Base-by-base conservation (phyloP, 2,888 invertebrate genomes). In the Machimus atricapillus region DNA sequence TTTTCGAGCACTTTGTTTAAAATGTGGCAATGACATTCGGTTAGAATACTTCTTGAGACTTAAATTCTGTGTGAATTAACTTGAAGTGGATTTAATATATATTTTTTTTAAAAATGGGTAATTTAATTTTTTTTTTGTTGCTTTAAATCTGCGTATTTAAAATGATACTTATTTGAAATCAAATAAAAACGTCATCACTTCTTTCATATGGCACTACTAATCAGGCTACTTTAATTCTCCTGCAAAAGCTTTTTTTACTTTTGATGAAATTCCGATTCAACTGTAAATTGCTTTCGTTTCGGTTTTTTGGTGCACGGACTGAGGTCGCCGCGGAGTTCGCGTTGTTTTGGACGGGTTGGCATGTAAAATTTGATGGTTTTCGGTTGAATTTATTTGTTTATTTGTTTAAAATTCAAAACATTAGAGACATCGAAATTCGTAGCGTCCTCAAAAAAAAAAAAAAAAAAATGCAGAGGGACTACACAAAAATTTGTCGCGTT, bases 401-500 rank as follows among this genome's bases (percentile, higher is more conserved):
- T n/a, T n/a, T n/a, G n/a, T n/a, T n/a, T 7, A 52, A 76, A 76
- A 76, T 76, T 76, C 19, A 12, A 66, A 23, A 9, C 23, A 3
- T 66, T 12, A 23, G 8, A 66, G 27, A 27, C 14, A 14, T 14
- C 43, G 16, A 46, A 46, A 46, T 16, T 23, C 23, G 23, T 12
- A 23, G 66, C 3, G 58, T 8, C 5, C 40, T 19, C 16, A 78
- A 43, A n/a, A n/a, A n/a, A n/a, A n/a, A n/a, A n/a, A n/a, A n/a
- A n/a, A n/a, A n/a, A n/a, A n/a, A n/a, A 77, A 88, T 88, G 88
- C 87, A 87, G 66, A 81, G 77, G 46, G 87, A 88, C 79, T 88
- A 87, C 66, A 88, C 81, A 78, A 89, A 87, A 83, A 88, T 89
- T 56, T 89, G 89, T 86, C 88, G 89, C 12, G 86, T 89, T 34